Conservation (phyloP, 2,113 vertebrate species). For the Dunckerocampus dactyliophorus region DNA sequence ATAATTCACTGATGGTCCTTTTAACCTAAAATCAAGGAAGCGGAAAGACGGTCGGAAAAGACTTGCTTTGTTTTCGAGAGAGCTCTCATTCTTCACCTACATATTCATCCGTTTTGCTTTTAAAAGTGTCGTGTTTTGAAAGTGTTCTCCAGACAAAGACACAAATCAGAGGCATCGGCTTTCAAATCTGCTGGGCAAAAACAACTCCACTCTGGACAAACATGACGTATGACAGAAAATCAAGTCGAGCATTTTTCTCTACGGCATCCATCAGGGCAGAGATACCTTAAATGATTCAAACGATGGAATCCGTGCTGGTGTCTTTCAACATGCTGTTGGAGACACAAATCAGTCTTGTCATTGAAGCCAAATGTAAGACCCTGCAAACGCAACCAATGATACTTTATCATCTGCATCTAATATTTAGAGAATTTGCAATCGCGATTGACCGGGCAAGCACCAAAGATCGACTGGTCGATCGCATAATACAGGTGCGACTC, state of each 20-base stretch:
- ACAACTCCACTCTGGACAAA: constrained; percentile 9
- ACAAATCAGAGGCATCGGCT: too few species aligned
- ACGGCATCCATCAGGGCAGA: constrained; percentile 11
- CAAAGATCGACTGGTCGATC: too few species aligned
- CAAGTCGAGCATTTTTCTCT: constrained; percentile 3
- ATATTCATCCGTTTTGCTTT: background rate
- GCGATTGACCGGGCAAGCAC: too few species aligned
- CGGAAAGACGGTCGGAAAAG: constrained; percentile 13
- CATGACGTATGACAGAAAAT: constrained; percentile 19
- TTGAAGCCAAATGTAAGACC: too few species aligned
- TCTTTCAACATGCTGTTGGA: constrained; percentile 26
- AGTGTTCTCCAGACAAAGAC: background rate
- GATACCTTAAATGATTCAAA: constrained; percentile 55
- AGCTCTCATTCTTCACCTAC: background rate
- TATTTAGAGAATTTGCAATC: too few species aligned
- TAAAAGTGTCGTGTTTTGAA: background rate
- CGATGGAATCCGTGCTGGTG: constrained; percentile 27
- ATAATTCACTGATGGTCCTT: constrained; percentile 54
- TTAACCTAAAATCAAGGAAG: constrained; percentile 27
- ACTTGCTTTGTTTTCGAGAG: constrained; percentile 10
- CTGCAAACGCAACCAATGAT: too few species aligned
- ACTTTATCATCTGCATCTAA: too few species aligned
- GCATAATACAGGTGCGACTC: too few species aligned
- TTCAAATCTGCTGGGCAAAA: constrained; percentile 1
- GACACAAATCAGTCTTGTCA: too few species aligned